Evolutionary conservation across 2,797 vertebrate species (phyloP).

Genomic region (Ceryle rudis): DNA sequence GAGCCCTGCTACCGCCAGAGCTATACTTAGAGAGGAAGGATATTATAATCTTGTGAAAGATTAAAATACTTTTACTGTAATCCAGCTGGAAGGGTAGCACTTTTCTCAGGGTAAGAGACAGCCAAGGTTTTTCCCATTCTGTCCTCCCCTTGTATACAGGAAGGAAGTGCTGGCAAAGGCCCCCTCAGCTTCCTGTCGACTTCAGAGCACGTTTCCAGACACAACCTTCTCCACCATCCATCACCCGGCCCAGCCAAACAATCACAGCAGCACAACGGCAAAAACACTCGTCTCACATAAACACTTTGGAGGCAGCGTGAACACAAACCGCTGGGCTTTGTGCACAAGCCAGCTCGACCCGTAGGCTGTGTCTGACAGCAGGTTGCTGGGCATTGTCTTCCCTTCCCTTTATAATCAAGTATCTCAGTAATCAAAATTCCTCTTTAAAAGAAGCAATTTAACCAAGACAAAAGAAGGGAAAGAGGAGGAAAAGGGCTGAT

Average conservation of each 20-base stretch:
- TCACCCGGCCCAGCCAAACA: slow-evolving; percentile 33
- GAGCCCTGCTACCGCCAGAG: neutral
- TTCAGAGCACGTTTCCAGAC: slow-evolving; percentile 11
- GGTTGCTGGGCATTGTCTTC: neutral
- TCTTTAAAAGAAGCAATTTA: neutral
- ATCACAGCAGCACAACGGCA: rapidly evolving
- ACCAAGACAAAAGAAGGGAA: neutral
- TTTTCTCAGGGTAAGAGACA: slow-evolving; percentile 49
- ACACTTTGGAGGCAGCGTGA: neutral
- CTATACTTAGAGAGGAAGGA: slow-evolving; percentile 64
- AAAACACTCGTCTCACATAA: neutral
- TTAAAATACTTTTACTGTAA: slow-evolving; percentile 61
- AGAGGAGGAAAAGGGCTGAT: neutral
- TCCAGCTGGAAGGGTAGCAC: slow-evolving; percentile 42
- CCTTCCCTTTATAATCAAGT: neutral
- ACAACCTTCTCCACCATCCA: slow-evolving; percentile 34
- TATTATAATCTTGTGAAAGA: slow-evolving; percentile 54
- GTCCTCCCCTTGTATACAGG: slow-evolving; percentile 26
- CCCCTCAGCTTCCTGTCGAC: slow-evolving; percentile 39
- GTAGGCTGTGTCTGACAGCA: neutral
- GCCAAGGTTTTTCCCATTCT: slow-evolving; percentile 60
- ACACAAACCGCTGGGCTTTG: neutral
- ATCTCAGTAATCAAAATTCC: neutral
- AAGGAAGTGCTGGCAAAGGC: slow-evolving; percentile 69
- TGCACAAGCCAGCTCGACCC: neutral